Conservation (phyloP, 2,888 invertebrate species). For the Prostheceraeus crozeri region DNA sequence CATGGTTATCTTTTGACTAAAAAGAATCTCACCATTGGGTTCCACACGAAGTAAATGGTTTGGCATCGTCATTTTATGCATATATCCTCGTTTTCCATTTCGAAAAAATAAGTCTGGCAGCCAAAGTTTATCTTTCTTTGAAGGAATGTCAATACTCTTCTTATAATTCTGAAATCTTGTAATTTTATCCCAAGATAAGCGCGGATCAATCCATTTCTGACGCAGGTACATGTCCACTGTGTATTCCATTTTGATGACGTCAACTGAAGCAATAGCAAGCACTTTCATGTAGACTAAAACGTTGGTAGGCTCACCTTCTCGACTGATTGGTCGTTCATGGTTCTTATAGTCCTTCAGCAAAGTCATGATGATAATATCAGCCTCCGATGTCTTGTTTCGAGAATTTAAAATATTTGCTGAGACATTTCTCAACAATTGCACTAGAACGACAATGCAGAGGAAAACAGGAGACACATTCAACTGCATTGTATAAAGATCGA, state of each 20-base stretch:
- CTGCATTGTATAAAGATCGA: too few relatives aligned
- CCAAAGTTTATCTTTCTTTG: slow-evolving; percentile 35
- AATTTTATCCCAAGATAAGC: slow-evolving; percentile 34
- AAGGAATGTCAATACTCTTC: slow-evolving; percentile 32
- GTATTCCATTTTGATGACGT: slow-evolving; percentile 39
- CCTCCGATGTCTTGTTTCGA: too few relatives aligned
- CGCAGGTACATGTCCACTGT: slow-evolving; percentile 34
- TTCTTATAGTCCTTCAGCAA: slow-evolving; percentile 29
- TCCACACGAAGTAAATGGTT: slow-evolving; percentile 36
- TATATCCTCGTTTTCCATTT: slow-evolving; percentile 37
- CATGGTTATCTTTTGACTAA: slow-evolving; percentile 39
- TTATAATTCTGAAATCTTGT: slow-evolving; percentile 30
- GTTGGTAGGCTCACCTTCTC: slow-evolving; percentile 12
- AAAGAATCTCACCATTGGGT: slow-evolving; percentile 36
- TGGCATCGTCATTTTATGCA: slow-evolving; percentile 37
- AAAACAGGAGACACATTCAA: too few relatives aligned
- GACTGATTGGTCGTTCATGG: slow-evolving; percentile 29
- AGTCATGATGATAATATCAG: too few relatives aligned
- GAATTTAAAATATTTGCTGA: too few relatives aligned
- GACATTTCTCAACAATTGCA: too few relatives aligned
- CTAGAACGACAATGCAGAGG: too few relatives aligned
- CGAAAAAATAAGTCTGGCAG: slow-evolving; percentile 39
- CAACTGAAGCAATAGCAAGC: slow-evolving; percentile 34
- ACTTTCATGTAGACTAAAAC: slow-evolving; percentile 38
- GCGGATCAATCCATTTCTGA: slow-evolving; percentile 35